Evolutionary conservation across 2,888 invertebrate species (phyloP), one percentile per base, ranked within the genome.

Genomic region (Apocheima hispidaria): DNA sequence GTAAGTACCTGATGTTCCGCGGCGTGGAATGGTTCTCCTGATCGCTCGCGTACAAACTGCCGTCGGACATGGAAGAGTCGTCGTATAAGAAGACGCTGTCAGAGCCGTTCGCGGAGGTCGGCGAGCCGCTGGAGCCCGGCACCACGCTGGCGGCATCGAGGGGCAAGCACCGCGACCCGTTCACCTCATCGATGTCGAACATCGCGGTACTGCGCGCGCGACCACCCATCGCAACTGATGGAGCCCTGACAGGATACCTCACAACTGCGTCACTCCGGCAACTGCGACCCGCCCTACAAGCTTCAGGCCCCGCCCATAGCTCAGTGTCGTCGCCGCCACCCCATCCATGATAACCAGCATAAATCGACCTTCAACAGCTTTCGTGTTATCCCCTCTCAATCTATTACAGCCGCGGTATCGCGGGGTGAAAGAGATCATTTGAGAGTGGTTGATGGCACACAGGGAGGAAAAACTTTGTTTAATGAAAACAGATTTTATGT

Each of bases 31-130:
- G 95, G 81, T 97, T 97, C 82, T 97, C 97, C 83, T 97, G 96
- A 77, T 97, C 97, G 82, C 97, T 97, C 65, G 95, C 95, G 81
- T 96, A 97, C 65, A 95, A 93, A 73, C 94, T 95, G 56, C 96
- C 96, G 73, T 95, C 95, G 51, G 92, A 92, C 87, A 92, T 87
- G 0, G 92, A 93, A 4, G 82, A 93, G 80, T 94, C 94, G 74
- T 95, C 95, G 69, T 95, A 95, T n/a, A 96, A 90, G 76, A 95
- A 96, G 77, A 96, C 93, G 79, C 46, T 52, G 18, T 96, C 96
- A 0, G 95, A 95, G 53, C 95, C 94, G 36, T 92, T 94, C 0
- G 78, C 84, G 70, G 87, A 94, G 73, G 83, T 93, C 54, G 92
- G 94, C 60, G 87, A 88, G 21, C 81, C 56, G 9, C 53, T 53